Conservation (phyloP, 2,113 vertebrate genomes). For the Podarcis muralis region DNA sequence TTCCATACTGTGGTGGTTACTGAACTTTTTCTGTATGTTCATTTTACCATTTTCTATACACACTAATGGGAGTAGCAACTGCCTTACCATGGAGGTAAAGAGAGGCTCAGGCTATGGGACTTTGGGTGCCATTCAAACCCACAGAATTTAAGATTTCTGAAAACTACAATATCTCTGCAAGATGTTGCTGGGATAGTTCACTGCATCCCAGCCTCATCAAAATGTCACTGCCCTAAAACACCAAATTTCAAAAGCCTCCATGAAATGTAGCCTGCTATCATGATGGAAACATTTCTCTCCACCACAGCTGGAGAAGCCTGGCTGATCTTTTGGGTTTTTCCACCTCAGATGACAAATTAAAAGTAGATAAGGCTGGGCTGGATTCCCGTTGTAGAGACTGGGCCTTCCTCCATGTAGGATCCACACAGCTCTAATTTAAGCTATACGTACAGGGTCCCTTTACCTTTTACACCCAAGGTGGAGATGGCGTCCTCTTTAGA, state of each 20-base stretch:
- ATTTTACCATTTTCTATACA: too few relatives aligned
- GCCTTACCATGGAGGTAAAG: background rate
- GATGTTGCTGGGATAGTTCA: background rate
- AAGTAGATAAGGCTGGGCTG: background rate
- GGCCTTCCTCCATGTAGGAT: background rate
- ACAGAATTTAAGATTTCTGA: background rate
- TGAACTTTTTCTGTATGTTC: too few relatives aligned
- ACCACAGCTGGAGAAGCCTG: background rate
- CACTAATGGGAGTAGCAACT: too few relatives aligned
- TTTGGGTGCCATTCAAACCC: background rate
- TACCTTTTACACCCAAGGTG: too few relatives aligned
- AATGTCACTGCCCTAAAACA: background rate
- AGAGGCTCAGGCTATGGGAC: background rate
- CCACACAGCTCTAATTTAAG: background rate
- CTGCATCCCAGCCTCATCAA: too few relatives aligned
- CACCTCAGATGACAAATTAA: background rate
- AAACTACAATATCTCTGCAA: background rate
- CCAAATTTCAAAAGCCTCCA: too few relatives aligned
- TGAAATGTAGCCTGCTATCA: background rate
- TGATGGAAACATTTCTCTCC: background rate
- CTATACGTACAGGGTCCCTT: background rate
- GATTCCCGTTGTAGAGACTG: background rate
- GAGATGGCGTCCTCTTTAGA: too few relatives aligned
- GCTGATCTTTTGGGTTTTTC: background rate
- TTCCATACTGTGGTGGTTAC: too few relatives aligned